Base-by-base conservation (phyloP, 2,888 invertebrate species). In the Liodrosophila aerea region DNA sequence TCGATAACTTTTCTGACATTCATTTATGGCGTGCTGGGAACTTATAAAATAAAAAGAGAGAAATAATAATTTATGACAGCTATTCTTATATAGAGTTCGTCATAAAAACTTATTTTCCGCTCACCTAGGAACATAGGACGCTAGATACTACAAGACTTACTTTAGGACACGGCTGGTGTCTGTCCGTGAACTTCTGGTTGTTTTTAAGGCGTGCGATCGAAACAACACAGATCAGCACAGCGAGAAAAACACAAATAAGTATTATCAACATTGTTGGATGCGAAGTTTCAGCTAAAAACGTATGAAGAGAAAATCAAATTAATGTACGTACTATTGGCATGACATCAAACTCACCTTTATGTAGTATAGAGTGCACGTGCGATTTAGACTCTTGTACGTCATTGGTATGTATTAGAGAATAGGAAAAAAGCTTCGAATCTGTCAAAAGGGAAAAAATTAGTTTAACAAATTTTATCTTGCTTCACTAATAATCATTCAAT, bases 341-440 rank as follows among this genome's bases (percentile, higher is more conserved):
- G 1, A n/a, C n/a, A n/a, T 11, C 3, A 4, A 13, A 11, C 46
- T 22, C 13, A 83, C 89, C 86, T 85, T 88, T 88, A 40, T 87
- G 88, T 9, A 85, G 77, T 54, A 89, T 80, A 1, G 89, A 82
- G 69, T 88, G 89, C 13, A 89, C 66, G 39, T 81, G 84, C 13
- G 88, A 83, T 56, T 88, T 88, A 11, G 89, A 89, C 58, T 90
- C 90, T 59, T 88, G 89, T 1, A 88, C 88, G 51, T 89, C 88
- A 56, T 89, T 90, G 7, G 87, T 81, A 66, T 90, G 90, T 7
- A 88, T 63, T 72, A 90, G 81, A 2, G 89, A 88, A 72, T 90
- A 89, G 16, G 92, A 91, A 44, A 88, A 89, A 29, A 88, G 71
- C 50, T 92, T 91, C 44, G 91, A 89, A 86, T 88, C 90, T 89